Conservation (phyloP, 2,888 invertebrate species). For the Diarsia brunnea region DNA sequence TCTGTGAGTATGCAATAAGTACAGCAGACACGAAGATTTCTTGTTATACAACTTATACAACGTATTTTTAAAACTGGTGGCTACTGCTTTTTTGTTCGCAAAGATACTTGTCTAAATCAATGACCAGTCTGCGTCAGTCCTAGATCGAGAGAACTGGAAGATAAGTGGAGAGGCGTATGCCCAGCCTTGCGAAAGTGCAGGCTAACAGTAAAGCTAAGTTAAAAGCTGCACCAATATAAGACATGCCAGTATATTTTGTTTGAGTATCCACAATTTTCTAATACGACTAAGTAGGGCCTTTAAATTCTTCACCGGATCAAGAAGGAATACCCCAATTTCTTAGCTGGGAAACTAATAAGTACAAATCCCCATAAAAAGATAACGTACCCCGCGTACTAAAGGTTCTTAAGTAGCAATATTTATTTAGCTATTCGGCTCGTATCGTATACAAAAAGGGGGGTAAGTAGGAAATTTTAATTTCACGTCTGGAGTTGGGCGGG, state of each 20-base stretch:
- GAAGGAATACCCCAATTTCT: constrained; percentile 53
- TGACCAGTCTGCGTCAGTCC: not conserved
- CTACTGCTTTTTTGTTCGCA: not conserved
- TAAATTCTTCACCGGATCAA: constrained; percentile 36
- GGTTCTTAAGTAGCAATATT: constrained; percentile 86
- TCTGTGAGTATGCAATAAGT: too few relatives aligned
- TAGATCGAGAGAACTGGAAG: not conserved
- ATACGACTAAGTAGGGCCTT: constrained; percentile 31
- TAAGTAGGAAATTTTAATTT: constrained; percentile 91
- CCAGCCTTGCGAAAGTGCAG: not conserved
- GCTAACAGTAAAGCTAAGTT: not conserved
- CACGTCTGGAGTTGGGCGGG: constrained; percentile 88
- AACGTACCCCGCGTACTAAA: constrained; percentile 74
- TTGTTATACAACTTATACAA: not conserved
- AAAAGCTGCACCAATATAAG: not conserved
- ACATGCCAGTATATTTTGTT: not conserved
- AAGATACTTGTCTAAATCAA: not conserved
- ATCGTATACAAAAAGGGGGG: constrained; percentile 84
- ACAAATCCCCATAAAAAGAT: constrained; percentile 71
- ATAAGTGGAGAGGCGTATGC: not conserved
- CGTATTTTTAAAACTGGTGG: not conserved
- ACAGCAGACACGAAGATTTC: not conserved
- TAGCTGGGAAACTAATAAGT: constrained; percentile 67
- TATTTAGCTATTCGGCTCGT: constrained; percentile 87
- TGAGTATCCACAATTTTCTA: constrained; percentile 12